Conservation (phyloP, 2,113 vertebrate genomes). For the Syngnathoides biaculeatus region DNA sequence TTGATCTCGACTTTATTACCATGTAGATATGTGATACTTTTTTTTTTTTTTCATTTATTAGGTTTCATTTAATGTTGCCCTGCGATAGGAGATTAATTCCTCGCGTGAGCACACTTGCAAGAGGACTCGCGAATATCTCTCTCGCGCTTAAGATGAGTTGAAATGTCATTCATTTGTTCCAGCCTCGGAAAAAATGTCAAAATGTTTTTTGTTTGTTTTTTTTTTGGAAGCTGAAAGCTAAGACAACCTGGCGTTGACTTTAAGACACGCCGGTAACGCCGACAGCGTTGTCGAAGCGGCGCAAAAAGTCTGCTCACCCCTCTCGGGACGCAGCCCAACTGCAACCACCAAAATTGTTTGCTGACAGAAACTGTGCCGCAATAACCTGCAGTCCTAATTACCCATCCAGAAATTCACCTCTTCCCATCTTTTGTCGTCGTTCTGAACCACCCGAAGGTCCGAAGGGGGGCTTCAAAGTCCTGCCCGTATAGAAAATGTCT, state of each 20-base stretch:
- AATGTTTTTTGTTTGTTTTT: too few relatives aligned
- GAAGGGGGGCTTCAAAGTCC: neutral
- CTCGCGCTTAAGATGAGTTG: too few relatives aligned
- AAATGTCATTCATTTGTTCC: too few relatives aligned
- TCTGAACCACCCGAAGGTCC: neutral
- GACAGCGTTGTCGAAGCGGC: conserved; percentile 21
- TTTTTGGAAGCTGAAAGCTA: conserved; percentile 35
- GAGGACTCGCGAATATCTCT: too few relatives aligned
- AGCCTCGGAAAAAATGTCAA: too few relatives aligned
- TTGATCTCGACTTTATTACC: neutral
- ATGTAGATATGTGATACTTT: neutral
- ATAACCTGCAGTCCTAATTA: neutral
- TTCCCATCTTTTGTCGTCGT: neutral
- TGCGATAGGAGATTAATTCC: too few relatives aligned
- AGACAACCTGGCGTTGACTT: conserved; percentile 28
- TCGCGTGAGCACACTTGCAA: too few relatives aligned
- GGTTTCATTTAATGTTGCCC: neutral
- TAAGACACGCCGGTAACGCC: conserved; percentile 24
- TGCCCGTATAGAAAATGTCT: neutral
- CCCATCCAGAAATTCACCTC: neutral
- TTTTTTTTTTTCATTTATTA: neutral
- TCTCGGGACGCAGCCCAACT: conserved; percentile 25
- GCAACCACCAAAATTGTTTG: conserved; percentile 9
- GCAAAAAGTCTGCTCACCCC: conserved; percentile 33
- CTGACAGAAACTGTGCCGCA: neutral